A percentile compares a stretch with the other conserved stretches of the same genome.
Evolutionary conservation across 2,113 vertebrate genomes (phyloP).

Genomic region (Suricata suricatta): DNA sequence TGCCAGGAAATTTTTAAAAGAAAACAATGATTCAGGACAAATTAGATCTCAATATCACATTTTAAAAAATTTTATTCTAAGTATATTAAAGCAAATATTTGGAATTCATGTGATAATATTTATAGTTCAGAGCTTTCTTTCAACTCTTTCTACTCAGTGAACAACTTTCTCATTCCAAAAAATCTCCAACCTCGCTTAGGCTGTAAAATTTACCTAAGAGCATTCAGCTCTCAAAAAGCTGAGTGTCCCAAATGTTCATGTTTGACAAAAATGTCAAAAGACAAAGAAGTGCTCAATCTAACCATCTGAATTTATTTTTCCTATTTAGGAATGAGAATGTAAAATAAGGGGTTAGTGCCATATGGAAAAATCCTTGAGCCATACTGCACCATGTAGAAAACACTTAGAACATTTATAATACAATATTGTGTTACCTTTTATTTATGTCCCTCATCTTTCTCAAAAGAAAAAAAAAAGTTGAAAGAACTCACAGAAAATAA

Average conservation of each 20-base stretch:
- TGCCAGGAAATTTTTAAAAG: neutral
- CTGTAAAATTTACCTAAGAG: conserved; percentile 3
- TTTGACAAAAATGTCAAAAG: neutral
- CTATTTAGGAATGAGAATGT: conserved; percentile 12
- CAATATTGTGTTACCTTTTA: neutral
- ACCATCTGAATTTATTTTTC: neutral
- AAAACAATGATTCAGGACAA: neutral
- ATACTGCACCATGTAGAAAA: neutral
- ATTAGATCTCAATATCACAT: neutral
- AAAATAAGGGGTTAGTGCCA: neutral
- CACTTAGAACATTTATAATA: neutral
- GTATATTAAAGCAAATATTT: conserved; percentile 1
- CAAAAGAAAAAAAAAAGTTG: neutral
- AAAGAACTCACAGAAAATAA: neutral
- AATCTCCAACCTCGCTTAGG: neutral
- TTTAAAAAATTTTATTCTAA: neutral
- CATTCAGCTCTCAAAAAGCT: conserved; percentile 8
- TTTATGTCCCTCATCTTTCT: neutral
- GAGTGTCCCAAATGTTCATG: neutral
- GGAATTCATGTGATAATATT: neutral
- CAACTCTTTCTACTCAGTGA: conserved; percentile 12
- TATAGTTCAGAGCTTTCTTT: conserved; percentile 28
- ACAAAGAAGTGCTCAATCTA: neutral
- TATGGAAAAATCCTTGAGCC: neutral
- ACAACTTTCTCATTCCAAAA: conserved; percentile 7